phyloP scores from a whole-genome alignment of 2,113 vertebrate species.

The Saccopteryx bilineata region DNA sequence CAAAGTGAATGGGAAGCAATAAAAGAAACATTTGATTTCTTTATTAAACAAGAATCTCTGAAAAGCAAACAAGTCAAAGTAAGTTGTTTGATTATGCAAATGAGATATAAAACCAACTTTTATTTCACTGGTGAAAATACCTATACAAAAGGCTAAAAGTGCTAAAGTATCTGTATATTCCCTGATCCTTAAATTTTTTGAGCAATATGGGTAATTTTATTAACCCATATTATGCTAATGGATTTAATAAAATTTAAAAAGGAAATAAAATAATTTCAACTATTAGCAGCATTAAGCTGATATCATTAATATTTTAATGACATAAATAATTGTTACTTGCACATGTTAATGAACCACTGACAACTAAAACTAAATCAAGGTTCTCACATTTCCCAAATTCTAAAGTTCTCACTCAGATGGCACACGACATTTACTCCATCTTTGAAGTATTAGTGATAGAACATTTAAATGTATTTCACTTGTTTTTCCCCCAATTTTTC shows the following conservation, averaged over 20 bases:
- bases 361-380: neutral
- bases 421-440: neutral
- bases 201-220: neutral
- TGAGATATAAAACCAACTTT: no score
- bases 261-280: slow-evolving; percentile 54
- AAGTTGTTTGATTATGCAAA: no score
- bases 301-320: neutral
- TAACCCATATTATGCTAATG: neutral
- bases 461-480: slow-evolving; percentile 7
- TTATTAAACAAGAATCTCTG: no score
- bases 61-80: no score
- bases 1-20: no score
- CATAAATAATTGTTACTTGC: neutral
- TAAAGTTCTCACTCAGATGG: neutral
- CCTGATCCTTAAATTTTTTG: no score
- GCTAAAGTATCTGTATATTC: no score
- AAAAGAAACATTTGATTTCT: no score
- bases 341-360: slow-evolving; percentile 10
- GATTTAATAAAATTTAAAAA: neutral
- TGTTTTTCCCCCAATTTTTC: neutral
- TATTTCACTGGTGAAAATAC: no score
- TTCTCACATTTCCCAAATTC: neutral
- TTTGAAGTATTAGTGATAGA: slow-evolving; percentile 24
- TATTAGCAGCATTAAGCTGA: neutral
- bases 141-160: no score